Percentiles rank a stretch among this genome's conserved stretches.
These are phyloP conservation scores for Stichodactyla helianthus DNA, from an alignment of 64 coral and sea anemone genomes.

Conservation along the genomic window DNA sequence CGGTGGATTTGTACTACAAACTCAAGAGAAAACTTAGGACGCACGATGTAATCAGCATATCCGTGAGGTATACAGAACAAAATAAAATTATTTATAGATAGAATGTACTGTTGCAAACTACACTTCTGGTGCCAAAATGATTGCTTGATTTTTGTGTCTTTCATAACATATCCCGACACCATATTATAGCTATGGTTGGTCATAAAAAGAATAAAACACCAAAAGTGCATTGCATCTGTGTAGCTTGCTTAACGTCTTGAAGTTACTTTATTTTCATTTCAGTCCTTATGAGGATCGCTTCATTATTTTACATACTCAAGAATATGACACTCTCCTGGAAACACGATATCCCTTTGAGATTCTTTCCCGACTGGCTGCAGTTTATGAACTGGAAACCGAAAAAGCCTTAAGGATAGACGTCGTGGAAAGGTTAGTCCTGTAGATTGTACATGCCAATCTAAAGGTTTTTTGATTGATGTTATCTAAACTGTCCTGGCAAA, in stretches of 20 bases:
- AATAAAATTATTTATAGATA: neutral
- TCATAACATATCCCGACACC: neutral
- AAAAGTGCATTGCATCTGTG: neutral
- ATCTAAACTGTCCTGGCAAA: neutral
- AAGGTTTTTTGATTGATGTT: neutral
- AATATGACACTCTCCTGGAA: constrained; percentile 44
- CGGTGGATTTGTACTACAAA: neutral
- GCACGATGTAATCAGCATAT: constrained; percentile 23
- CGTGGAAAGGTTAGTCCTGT: constrained; percentile 4
- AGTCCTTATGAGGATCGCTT: constrained; percentile 54
- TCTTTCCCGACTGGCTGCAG: constrained; percentile 27
- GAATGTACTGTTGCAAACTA: neutral
- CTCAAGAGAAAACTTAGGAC: constrained; percentile 31
- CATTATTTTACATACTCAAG: constrained; percentile 44
- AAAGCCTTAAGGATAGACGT: constrained; percentile 14
- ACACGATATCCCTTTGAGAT: constrained; percentile 14
- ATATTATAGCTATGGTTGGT: neutral
- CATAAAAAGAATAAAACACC: too few species aligned
- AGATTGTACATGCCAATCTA: neutral
- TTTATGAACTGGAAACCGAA: constrained; percentile 29
- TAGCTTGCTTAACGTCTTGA: neutral
- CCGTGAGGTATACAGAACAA: constrained; percentile 23
- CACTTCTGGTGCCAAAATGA: neutral
- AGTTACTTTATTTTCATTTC: constrained; percentile 6
- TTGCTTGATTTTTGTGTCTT: neutral